Evolutionary conservation across 2,888 invertebrate genomes (phyloP).

Genomic region (Arrhopalites spinosus): DNA sequence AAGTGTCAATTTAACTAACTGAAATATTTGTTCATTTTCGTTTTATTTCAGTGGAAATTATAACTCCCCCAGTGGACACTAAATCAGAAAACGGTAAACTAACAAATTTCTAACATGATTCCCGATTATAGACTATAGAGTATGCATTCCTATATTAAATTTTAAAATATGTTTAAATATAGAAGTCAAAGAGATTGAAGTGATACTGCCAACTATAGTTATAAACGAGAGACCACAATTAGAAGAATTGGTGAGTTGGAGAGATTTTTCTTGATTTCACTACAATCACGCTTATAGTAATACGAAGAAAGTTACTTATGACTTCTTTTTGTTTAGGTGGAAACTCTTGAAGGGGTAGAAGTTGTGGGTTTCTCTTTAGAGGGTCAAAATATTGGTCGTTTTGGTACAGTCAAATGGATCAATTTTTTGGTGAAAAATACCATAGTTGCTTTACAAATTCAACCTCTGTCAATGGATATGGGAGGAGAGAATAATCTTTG

Average conservation of each 20-base stretch:
- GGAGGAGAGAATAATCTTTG: conserved; percentile 62
- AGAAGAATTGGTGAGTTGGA: not conserved
- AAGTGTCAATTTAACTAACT: too few relatives aligned
- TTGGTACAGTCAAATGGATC: conserved; percentile 59
- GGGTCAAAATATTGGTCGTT: conserved; percentile 58
- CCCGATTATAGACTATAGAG: too few relatives aligned
- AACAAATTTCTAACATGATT: too few relatives aligned
- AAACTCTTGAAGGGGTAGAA: not conserved
- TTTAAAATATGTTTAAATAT: too few relatives aligned
- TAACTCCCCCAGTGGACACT: too few relatives aligned
- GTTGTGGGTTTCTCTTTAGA: conserved; percentile 51
- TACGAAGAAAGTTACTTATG: not conserved
- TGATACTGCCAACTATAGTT: not conserved
- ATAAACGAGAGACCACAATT: not conserved
- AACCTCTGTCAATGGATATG: conserved; percentile 56
- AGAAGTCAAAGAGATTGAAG: not conserved
- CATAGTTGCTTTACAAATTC: conserved; percentile 59
- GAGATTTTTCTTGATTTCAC: not conserved
- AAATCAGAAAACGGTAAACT: too few relatives aligned
- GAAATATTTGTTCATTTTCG: too few relatives aligned
- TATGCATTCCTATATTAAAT: too few relatives aligned
- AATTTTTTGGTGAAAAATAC: conserved; percentile 57
- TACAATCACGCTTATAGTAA: not conserved
- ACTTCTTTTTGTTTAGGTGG: not conserved
- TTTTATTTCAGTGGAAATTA: too few relatives aligned